Base-by-base conservation (phyloP, 2,113 vertebrate species). In the Nanorana parkeri region DNA sequence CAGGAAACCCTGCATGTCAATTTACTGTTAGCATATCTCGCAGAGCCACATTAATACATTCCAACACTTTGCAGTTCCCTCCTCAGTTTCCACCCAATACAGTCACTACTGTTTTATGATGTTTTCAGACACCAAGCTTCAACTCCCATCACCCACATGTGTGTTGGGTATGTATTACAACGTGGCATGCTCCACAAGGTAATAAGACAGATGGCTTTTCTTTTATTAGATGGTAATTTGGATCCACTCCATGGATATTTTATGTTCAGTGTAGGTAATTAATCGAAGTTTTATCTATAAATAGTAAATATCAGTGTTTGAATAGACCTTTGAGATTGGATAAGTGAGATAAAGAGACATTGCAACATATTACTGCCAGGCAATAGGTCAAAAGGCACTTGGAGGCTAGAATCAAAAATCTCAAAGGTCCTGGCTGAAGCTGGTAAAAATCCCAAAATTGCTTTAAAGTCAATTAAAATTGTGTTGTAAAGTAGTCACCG, bases 181-280 rank as follows among this genome's bases (percentile, higher is more conserved):
- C 28, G 36, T 36, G 66, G 28, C 28, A 68, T 19, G 36, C 29
- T 36, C 26, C 29, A 36, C 32, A 36, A 36, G n/a, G n/a, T n/a
- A n/a, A n/a, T n/a, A n/a, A n/a, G 20, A n/a, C 67, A 47, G 36
- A 47, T 68, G 16, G 1, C 21, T 55, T 20, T 17, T 10, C 15
- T 74, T 74, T 74, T 74, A 74, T 74, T 58, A 19, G 24, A 16
- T 28, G 21, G 71, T 32, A 56, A 74, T 74, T 58, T 74, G 71
- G 28, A 55, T 29, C 3, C 4, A 28, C 11, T 17, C 67, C 67
- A 68, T n/a, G 4, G 28, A 68, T 68, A 36, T 68, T 68, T 66
- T 66, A 21, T 63, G n/a, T 63, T 23, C 66, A 26, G 0, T n/a
- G 8, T 21, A 73, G 21, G 16, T 32, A 29, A 15, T 16, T 72